These are phyloP conservation scores for Cantharis lateralis DNA, from an alignment of 2,888 invertebrate genomes.

Conservation along the genomic window DNA sequence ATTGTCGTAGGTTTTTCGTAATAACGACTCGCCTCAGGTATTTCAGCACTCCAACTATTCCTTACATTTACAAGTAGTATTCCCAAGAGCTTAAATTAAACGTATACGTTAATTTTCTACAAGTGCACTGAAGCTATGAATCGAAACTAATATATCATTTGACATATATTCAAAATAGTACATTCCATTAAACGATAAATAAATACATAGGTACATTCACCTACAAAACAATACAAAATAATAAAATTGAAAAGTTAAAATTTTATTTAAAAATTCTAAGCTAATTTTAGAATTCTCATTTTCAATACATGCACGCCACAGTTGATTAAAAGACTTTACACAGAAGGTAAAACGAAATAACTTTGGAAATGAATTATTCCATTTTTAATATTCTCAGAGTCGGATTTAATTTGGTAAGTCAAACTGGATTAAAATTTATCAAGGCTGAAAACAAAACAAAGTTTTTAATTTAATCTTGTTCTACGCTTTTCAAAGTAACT, in stretches of 20 bases:
- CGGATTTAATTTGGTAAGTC: constrained; percentile 28
- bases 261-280: background rate
- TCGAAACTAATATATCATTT: background rate
- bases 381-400: constrained; percentile 27
- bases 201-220: background rate
- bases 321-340: constrained; percentile 17
- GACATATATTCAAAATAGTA: background rate
- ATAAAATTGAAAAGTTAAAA: background rate
- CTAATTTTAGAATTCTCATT: constrained; percentile 1
- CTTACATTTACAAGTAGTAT: constrained; percentile 19
- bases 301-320: constrained; percentile 9
- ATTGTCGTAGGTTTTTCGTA: constrained; percentile 18
- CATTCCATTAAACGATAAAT: background rate
- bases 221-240: too few species aligned
- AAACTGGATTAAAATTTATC: constrained; percentile 32
- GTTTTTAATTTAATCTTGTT: constrained; percentile 35
- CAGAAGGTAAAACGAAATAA: constrained; percentile 20
- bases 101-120: constrained; percentile 12
- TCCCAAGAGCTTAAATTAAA: constrained; percentile 7
- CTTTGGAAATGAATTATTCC: constrained; percentile 26
- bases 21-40: constrained; percentile 18
- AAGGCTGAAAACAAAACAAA: constrained; percentile 34
- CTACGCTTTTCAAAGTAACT: constrained; percentile 29
- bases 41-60: constrained; percentile 10
- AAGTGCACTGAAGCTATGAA: constrained; percentile 10